Evolutionary conservation across 2,113 vertebrate species (phyloP).

Genomic region (Ia io): DNA sequence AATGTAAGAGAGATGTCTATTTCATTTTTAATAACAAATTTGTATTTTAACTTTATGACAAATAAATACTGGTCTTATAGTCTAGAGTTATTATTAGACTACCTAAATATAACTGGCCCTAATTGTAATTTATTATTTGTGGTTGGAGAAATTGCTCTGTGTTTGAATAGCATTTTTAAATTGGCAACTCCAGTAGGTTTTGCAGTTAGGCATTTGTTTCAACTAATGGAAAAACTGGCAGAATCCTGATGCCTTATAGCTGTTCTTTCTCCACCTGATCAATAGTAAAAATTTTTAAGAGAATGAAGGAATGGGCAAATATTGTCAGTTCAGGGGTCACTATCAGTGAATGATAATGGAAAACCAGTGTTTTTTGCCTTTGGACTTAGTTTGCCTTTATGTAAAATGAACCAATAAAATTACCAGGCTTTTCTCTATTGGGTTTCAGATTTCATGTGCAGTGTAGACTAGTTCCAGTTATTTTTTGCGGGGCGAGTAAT

Average conservation of each 20-base stretch:
- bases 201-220: constrained; percentile 1
- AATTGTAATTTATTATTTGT: background rate
- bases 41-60: background rate
- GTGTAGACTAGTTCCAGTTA: background rate
- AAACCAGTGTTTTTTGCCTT: constrained; percentile 27
- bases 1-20: background rate
- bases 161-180: constrained; percentile 30
- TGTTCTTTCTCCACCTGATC: background rate
- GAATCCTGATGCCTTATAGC: background rate
- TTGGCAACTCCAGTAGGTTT: background rate
- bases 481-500: background rate
- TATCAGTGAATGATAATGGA: background rate
- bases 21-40: background rate
- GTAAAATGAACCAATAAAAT: constrained; percentile 4
- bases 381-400: constrained; percentile 19
- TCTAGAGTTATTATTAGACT: background rate
- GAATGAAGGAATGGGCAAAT: background rate
- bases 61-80: background rate
- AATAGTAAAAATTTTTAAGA: constrained; percentile 15
- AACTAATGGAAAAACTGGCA: background rate
- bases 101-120: background rate
- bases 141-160: constrained; percentile 11
- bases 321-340: background rate
- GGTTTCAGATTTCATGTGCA: background rate
- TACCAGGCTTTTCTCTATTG: background rate